These are phyloP conservation scores for Marisa cornuarietis DNA, from an alignment of 1,140 invertebrate species.

Conservation along the genomic window DNA sequence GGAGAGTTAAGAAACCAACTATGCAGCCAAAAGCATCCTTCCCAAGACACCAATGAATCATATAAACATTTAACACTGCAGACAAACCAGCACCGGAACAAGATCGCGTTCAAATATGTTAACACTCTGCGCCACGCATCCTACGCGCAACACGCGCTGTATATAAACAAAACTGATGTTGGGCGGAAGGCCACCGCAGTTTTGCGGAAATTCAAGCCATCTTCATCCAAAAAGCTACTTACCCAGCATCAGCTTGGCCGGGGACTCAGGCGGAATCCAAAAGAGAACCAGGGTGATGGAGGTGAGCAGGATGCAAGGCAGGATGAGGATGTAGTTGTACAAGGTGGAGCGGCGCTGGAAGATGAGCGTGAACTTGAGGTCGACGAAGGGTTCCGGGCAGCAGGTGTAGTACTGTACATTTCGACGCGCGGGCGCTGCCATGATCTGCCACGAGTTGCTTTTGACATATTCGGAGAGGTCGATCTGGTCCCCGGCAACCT, in stretches of 20 bases:
- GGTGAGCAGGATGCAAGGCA: constrained; percentile 65
- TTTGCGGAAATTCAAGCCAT: neutral
- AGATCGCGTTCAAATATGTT: too few species aligned
- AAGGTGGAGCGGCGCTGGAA: constrained; percentile 63
- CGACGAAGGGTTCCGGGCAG: constrained; percentile 60
- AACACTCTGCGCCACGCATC: neutral
- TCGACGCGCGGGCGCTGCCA: constrained; percentile 45
- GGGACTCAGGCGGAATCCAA: constrained; percentile 67
- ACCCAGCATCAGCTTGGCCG: constrained; percentile 66
- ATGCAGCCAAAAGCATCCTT: too few species aligned
- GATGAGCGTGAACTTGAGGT: constrained; percentile 61
- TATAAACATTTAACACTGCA: too few species aligned
- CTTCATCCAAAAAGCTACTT: constrained; percentile 21
- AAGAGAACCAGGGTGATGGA: constrained; percentile 66
- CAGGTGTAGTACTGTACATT: constrained; percentile 59
- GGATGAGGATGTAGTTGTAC: constrained; percentile 65
- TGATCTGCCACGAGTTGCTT: constrained; percentile 65
- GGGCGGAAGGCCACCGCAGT: neutral
- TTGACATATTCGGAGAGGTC: constrained; percentile 57
- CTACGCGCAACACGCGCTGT: neutral
- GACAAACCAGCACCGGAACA: too few species aligned
- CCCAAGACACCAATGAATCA: too few species aligned
- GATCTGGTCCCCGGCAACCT: constrained; percentile 37
- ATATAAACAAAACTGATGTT: neutral
- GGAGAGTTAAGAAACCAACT: too few species aligned